These are phyloP conservation scores for Drosophila micromelanica DNA, from an alignment of 1,140 invertebrate species.

Conservation along the genomic window DNA sequence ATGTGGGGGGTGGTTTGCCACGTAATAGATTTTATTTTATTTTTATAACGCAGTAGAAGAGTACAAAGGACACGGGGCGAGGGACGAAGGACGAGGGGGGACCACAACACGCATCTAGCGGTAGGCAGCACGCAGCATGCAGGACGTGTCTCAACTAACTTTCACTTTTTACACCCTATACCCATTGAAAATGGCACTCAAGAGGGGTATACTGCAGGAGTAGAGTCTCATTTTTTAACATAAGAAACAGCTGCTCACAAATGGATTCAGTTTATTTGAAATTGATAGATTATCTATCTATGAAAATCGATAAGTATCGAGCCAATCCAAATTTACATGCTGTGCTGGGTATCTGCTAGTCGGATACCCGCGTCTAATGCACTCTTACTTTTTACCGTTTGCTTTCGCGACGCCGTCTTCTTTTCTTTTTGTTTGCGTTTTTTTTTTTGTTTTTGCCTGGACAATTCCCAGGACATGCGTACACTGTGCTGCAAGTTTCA, in stretches of 20 bases:
- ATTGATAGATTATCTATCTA: no score
- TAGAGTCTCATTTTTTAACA: no score
- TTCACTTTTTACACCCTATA: slow-evolving; percentile 54
- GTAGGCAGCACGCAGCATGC: background rate
- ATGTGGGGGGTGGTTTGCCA: slow-evolving; percentile 84
- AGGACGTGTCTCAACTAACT: slow-evolving; percentile 62
- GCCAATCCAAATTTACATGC: no score
- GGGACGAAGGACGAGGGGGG: background rate
- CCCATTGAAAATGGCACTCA: no score
- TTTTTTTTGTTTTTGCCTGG: slow-evolving; percentile 9
- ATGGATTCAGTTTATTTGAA: no score
- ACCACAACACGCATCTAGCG: background rate
- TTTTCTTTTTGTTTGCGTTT: background rate
- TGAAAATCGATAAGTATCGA: no score
- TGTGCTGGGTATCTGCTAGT: no score
- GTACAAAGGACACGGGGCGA: slow-evolving; percentile 3
- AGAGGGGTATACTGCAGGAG: no score
- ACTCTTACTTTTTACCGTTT: slow-evolving; percentile 49
- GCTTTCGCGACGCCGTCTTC: no score
- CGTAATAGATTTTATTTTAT: slow-evolving; percentile 84
- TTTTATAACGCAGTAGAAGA: slow-evolving; percentile 61
- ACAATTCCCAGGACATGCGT: slow-evolving; percentile 57
- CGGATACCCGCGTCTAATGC: no score
- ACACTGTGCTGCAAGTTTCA: slow-evolving; percentile 39
- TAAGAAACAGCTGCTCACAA: no score